A percentile compares a stretch with the other conserved stretches of the same genome.
These are phyloP conservation scores for Pentalonia nigronervosa DNA, from an alignment of 1,140 invertebrate species.

Conservation along the genomic window DNA sequence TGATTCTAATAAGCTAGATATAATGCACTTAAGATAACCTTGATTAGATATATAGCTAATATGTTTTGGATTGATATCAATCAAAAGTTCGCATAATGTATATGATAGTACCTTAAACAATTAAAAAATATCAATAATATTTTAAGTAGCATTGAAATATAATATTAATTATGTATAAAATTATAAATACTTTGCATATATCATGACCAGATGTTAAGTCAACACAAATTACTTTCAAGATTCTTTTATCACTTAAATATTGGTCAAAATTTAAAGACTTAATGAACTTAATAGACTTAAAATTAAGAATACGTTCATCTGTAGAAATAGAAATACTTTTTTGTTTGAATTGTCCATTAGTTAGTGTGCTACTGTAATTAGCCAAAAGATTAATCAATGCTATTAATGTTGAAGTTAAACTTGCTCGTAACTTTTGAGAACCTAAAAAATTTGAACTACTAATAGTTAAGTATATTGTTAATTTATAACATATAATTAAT, in stretches of 20 bases:
- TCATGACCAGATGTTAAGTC: slow-evolving; percentile 89
- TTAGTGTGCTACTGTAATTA: slow-evolving; percentile 61
- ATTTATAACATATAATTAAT: not conserved
- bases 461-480: not conserved
- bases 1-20: slow-evolving; percentile 80
- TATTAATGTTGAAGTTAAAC: slow-evolving; percentile 79
- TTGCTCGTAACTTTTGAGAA: slow-evolving; percentile 63
- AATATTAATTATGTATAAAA: not conserved
- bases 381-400: slow-evolving; percentile 66
- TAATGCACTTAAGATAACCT: slow-evolving; percentile 84
- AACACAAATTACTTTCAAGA: slow-evolving; percentile 83
- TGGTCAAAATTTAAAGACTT: slow-evolving; percentile 70
- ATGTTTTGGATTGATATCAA: slow-evolving; percentile 53
- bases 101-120: slow-evolving; percentile 40
- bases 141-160: not conserved
- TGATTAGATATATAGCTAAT: slow-evolving; percentile 49
- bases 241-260: slow-evolving; percentile 75
- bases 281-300: slow-evolving; percentile 59
- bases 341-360: slow-evolving; percentile 59
- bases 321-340: not conserved
- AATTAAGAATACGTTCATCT: slow-evolving; percentile 41
- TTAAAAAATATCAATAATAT: not conserved
- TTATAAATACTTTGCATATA: slow-evolving; percentile 73
- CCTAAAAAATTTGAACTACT: not conserved
- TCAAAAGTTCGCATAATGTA: slow-evolving; percentile 53